Base-by-base conservation (phyloP, 2,797 vertebrate genomes). In the Gastrophryne carolinensis region DNA sequence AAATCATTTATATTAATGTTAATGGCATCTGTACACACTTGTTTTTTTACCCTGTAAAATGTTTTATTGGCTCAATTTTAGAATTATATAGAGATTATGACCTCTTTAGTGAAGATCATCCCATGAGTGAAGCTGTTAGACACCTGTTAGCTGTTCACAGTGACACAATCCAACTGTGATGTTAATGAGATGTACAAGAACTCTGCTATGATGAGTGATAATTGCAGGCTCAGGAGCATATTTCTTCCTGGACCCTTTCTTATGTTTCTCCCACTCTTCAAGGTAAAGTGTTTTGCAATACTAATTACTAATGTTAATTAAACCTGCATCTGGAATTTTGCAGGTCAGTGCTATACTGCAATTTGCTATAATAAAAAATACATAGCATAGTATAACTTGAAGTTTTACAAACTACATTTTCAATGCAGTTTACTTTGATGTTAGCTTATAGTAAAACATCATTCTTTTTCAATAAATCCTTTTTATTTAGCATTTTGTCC, bases 171-270 rank as follows among this genome's bases (percentile, higher is more conserved):
- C 88, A 82, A 86, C 89, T 85, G 89, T 82, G 90, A 87, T 79
- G 83, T 86, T 94, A 94, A 94, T 92, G 91, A 92, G 89, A 91
- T 86, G 80, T 92, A 90, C 80, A 82, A 86, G 83, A 80, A 84
- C 79, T 79, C 86, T 76, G 78, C 32, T 30, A 88, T 87, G 85
- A 87, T 73, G 77, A 87, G 82, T 82, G 79, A 84, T 91, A 94
- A 93, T 94, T 92, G 91, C 81, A 81, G 84, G 85, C 84, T 84
- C 80, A 89, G 81, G 81, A 82, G 86, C 84, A 83, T 82, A 85
- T 84, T 81, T 87, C 82, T 86, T 86, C 82, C 82, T 80, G 82
- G 82, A 81, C 81, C 81, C 86, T 71, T 82, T 87, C 83, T 84
- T 80, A 56, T 47, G 53, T 80, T 49, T 82, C 83, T 79, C 76